Conservation (phyloP, 2,797 vertebrate genomes). For the Moxostoma hubbsi region DNA sequence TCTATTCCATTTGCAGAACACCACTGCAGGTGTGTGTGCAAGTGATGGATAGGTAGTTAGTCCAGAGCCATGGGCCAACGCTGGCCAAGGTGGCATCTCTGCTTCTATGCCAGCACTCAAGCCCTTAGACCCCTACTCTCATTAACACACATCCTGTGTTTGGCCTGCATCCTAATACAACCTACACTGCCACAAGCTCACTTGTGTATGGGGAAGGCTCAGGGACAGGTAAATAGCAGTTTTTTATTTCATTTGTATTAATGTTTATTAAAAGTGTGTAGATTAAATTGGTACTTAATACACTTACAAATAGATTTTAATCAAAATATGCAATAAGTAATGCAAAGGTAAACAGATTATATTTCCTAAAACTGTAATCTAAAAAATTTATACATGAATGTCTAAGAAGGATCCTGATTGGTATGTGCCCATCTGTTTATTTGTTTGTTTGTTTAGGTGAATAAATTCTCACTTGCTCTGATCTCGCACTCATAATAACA, state of each 20-base stretch:
- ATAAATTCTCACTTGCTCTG: constrained; percentile 78
- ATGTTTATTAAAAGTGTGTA: too few relatives aligned
- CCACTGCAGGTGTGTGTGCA: constrained; percentile 62
- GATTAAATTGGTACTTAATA: too few relatives aligned
- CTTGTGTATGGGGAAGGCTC: too few relatives aligned
- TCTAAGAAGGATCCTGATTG: constrained; percentile 71
- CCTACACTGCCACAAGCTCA: constrained; percentile 22
- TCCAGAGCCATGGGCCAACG: constrained; percentile 58
- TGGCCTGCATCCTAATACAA: constrained; percentile 49
- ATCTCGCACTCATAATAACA: constrained; percentile 69
- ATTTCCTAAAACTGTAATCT: too few relatives aligned
- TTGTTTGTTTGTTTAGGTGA: constrained; percentile 94
- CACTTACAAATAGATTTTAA: too few relatives aligned
- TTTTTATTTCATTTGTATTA: too few relatives aligned
- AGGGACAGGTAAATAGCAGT: too few relatives aligned
- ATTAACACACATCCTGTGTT: constrained; percentile 57
- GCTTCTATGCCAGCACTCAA: constrained; percentile 44
- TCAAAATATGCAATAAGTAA: too few relatives aligned
- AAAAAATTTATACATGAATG: background rate
- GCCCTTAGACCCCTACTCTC: constrained; percentile 46
- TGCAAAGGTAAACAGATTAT: too few relatives aligned
- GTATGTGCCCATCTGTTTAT: constrained; percentile 85
- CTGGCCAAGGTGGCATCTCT: constrained; percentile 48
- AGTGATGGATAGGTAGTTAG: constrained; percentile 73
- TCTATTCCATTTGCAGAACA: constrained; percentile 55